These are phyloP conservation scores for Nomada fucata DNA, from an alignment of 2,888 invertebrate species.

Conservation along the genomic window DNA sequence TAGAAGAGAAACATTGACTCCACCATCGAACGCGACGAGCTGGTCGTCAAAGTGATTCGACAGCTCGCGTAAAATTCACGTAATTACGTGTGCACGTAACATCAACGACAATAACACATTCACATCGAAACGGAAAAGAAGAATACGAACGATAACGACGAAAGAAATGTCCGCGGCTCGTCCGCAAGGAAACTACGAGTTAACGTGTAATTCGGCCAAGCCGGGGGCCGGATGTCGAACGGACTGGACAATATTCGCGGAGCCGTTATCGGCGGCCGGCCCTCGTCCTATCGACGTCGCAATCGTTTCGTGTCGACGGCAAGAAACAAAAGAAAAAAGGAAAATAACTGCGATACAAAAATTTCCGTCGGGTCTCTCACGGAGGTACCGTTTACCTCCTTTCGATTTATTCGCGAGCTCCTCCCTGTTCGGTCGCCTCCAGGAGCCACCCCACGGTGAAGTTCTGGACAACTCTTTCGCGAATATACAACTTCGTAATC, in stretches of 20 bases:
- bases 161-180: not conserved
- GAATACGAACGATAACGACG: not conserved
- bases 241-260: constrained; percentile 30
- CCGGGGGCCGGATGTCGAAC: not conserved
- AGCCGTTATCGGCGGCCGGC: constrained; percentile 42
- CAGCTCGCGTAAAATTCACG: too few species aligned
- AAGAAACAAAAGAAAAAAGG: constrained; percentile 35
- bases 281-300: constrained; percentile 57
- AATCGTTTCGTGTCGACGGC: constrained; percentile 50
- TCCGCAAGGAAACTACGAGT: not conserved
- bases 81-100: too few species aligned
- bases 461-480: constrained; percentile 58
- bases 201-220: not conserved
- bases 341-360: constrained; percentile 37
- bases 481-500: constrained; percentile 57
- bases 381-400: constrained; percentile 41
- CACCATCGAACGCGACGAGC: too few species aligned
- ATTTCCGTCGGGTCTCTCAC: constrained; percentile 35
- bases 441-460: constrained; percentile 40
- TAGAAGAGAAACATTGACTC: constrained; percentile 7
- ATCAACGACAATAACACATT: not conserved
- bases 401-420: constrained; percentile 29
- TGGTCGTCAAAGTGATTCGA: too few species aligned
- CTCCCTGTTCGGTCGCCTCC: constrained; percentile 17
- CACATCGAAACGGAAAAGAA: not conserved